Evolutionary conservation across 2,113 vertebrate species (phyloP).

Genomic region (Porphyrio hochstetteri): DNA sequence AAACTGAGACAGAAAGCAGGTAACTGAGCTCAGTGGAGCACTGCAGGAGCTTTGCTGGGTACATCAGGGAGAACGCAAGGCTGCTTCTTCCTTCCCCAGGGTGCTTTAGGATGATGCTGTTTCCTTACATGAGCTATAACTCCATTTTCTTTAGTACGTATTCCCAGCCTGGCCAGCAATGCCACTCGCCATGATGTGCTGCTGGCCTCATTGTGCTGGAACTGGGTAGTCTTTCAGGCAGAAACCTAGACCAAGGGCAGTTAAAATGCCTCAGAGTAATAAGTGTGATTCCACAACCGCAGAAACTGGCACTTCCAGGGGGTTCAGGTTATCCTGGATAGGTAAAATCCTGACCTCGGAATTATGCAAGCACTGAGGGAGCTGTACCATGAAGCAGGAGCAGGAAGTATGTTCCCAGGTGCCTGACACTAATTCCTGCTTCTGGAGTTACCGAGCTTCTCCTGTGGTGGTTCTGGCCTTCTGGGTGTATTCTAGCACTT

Average conservation of each 20-base stretch:
- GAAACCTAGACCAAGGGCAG: background rate
- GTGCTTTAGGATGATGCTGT: background rate
- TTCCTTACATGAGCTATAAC: background rate
- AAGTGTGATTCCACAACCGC: background rate
- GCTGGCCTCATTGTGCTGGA: background rate
- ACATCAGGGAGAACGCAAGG: fast-evolving
- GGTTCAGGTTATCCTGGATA: background rate
- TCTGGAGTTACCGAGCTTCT: background rate
- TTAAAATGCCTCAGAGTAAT: background rate
- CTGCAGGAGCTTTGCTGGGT: background rate
- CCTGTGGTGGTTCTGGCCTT: background rate
- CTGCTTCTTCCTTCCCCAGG: background rate
- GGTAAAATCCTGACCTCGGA: background rate
- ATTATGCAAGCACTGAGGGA: background rate
- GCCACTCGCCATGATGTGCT: background rate
- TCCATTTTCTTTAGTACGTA: background rate
- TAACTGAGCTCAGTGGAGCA: background rate
- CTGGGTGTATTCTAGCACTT: background rate
- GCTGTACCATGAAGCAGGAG: background rate
- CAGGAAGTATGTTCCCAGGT: background rate
- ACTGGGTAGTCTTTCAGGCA: background rate
- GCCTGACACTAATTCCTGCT: background rate
- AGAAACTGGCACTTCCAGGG: background rate
- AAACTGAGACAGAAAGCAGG: background rate
- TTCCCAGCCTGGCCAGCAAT: background rate